phyloP scores from a whole-genome alignment of 2,113 vertebrate genomes.

The Prinia subflava region DNA sequence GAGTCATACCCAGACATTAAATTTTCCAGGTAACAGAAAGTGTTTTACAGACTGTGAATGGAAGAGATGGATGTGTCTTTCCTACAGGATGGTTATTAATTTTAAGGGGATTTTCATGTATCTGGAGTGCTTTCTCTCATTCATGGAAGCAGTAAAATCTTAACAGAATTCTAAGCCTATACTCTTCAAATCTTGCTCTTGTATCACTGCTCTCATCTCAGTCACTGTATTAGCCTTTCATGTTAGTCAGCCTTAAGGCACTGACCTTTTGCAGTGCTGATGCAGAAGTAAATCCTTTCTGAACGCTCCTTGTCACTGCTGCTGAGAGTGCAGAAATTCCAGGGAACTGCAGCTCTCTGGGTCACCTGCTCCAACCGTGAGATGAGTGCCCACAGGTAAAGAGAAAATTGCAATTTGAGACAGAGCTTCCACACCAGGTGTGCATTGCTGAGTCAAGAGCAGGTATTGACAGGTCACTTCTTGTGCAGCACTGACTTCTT shows the following conservation, averaged over 20 bases:
- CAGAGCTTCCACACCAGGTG: constrained; percentile 11
- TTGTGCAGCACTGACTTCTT: not conserved
- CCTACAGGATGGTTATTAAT: not conserved
- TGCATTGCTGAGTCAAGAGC: not conserved
- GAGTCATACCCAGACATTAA: not conserved
- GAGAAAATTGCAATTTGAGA: not conserved
- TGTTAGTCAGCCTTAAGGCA: not conserved
- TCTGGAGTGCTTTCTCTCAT: not conserved
- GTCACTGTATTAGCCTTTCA: not conserved
- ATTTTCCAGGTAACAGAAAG: not conserved
- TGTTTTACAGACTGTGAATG: not conserved
- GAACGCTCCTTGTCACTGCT: not conserved
- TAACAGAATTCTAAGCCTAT: not conserved
- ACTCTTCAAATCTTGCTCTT: not conserved
- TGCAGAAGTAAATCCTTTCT: not conserved
- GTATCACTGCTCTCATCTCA: not conserved
- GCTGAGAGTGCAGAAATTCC: not conserved
- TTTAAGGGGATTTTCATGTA: not conserved
- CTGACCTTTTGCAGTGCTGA: not conserved
- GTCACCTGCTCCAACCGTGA: not conserved
- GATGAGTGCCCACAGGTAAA: not conserved
- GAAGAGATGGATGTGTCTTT: not conserved
- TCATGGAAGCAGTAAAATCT: not conserved
- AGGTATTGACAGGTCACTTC: constrained; percentile 9
- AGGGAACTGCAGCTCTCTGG: not conserved